Base-by-base conservation (phyloP, 2,888 invertebrate species). In the Hirtodrosophila trivittata region DNA sequence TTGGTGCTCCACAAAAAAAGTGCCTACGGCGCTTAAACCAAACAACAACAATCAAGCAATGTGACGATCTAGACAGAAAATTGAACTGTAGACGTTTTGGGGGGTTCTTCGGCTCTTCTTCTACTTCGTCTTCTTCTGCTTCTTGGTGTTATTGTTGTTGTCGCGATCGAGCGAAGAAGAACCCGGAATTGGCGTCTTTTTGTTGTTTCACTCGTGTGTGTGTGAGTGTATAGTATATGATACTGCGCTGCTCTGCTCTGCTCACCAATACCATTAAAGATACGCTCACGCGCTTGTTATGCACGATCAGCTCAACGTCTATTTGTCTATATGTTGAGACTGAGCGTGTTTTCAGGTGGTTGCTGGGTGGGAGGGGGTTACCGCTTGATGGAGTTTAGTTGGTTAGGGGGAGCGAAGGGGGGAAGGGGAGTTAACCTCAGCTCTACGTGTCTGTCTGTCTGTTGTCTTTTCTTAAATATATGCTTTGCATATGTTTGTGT, bases 61-160 rank as follows among this genome's bases (percentile, higher is more conserved):
- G 43, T 83, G 78, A 74, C 77, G 84, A 78, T 80, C 80, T 85
- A 85, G 71, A 82, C 80, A 85, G 66, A 82, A 75, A 72, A 80
- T 82, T 85, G 66, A 74, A 65, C 66, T 64, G 65, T 60, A 64
- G 82, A 77, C 77, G 54, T 57, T 60, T 71, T 60, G 59, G 43
- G 42, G 37, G 14, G 32, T 38, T 35, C 8, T 43, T 56, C 33
- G 28, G 2, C 18, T 21, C 5, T 21, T 2, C 18, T 21, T 21
- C 18, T 21, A 21, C 18, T 21, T 21, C 18, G 2, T 3, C 18
- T 33, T 43, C 52, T 57, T 33, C 37, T 13, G 12, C 16, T 39
- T 26, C 25, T 43, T 39, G 39, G 7, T 41, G 26, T 28, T 32
- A 13, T 37, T 66, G 55, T 67, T 72, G 74, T 65, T 65, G 69